A percentile compares a stretch with the other conserved stretches of the same genome.
These are phyloP conservation scores for Ochotona curzoniae DNA, from an alignment of 2,113 vertebrate genomes.

Conservation along the genomic window DNA sequence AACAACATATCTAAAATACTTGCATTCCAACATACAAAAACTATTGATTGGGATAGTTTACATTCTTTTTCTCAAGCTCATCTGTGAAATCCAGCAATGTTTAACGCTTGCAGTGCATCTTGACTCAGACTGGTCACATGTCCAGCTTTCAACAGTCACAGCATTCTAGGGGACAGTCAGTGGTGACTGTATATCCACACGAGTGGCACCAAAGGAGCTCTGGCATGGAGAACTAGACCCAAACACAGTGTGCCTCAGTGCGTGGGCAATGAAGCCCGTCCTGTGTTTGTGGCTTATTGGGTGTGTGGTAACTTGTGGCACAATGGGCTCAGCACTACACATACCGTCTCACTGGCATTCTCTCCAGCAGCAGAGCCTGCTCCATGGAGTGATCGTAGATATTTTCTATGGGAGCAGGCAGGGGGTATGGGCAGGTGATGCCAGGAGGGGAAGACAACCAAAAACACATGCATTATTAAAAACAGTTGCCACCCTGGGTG, in stretches of 20 bases:
- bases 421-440: neutral
- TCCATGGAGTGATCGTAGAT: neutral
- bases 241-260: neutral
- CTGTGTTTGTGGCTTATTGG: neutral
- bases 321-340: no score
- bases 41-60: neutral
- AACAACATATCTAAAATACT: neutral
- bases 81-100: neutral
- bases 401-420: neutral
- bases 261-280: neutral
- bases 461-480: neutral
- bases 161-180: neutral
- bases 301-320: neutral
- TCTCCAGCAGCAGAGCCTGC: neutral
- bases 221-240: neutral
- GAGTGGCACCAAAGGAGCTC: neutral
- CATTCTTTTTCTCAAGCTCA: neutral
- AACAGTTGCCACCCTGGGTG: neutral
- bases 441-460: neutral
- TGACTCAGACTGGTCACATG: neutral
- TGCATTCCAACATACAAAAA: conserved; percentile 22
- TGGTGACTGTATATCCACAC: neutral
- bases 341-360: neutral
- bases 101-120: neutral
- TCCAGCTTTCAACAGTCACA: neutral